Evolutionary conservation across 2,888 invertebrate species (phyloP).

Genomic region (Dione juno): DNA sequence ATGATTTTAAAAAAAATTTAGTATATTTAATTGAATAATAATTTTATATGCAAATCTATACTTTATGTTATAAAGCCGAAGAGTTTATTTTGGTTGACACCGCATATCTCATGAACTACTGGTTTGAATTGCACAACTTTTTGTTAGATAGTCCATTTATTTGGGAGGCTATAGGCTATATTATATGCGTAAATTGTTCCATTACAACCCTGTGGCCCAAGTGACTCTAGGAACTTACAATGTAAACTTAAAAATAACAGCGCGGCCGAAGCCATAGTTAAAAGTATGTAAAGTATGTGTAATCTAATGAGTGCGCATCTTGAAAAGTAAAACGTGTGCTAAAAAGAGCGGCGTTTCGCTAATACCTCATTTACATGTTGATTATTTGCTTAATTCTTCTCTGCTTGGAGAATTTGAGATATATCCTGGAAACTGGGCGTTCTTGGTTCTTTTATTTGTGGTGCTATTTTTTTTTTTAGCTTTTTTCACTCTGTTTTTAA

Average conservation of each 20-base stretch:
- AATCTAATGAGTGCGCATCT: slow-evolving; percentile 7
- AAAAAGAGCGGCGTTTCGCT: slow-evolving; percentile 12
- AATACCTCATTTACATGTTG: slow-evolving; percentile 30
- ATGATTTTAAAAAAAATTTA: background rate
- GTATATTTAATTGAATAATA: background rate
- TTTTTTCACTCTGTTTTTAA: background rate
- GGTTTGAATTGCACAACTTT: no score
- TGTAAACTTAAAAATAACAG: no score
- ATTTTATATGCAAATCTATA: background rate
- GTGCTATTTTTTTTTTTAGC: background rate
- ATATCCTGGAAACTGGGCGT: background rate
- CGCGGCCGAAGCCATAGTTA: no score
- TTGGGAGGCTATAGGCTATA: no score
- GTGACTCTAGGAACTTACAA: no score
- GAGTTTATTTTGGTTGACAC: no score
- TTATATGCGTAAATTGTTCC: no score
- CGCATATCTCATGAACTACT: no score
- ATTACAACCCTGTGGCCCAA: no score
- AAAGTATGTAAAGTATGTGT: background rate
- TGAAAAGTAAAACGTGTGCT: slow-evolving; percentile 15
- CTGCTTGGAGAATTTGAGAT: background rate
- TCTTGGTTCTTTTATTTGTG: background rate
- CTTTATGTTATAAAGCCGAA: no score
- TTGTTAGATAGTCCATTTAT: no score
- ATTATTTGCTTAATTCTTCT: slow-evolving; percentile 25